Base-by-base conservation (phyloP, 2,888 invertebrate genomes). In the Agrenia bidenticulata region DNA sequence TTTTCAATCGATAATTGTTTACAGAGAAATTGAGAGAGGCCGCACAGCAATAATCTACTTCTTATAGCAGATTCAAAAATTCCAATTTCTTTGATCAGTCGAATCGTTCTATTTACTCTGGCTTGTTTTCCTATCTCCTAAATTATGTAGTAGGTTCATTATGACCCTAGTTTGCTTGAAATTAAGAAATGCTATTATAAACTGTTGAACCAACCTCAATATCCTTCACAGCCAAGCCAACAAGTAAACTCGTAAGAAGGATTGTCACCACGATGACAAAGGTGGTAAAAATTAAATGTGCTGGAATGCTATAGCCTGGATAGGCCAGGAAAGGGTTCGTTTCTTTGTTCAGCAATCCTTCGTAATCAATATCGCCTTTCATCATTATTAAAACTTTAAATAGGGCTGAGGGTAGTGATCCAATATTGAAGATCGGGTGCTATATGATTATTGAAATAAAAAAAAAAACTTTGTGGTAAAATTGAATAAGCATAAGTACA, bases 301-400 rank as follows among this genome's bases (percentile, higher is more conserved):
- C 63, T 9, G 69, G 67, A 42, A 72, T 56, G 17, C 61, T 19
- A 17, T 67, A 67, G 19, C 53, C 56, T n/a, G 53, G 53, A 17
- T 54, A 49, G 11, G 57, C 45, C 23, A 63, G 23, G 23, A 57
- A 61, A 2, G 59, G 60, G 24, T 67, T 56, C 2, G 19, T 17
- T 17, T 51, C 24, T 17, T 42, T 61, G n/a, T 63, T 39, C 41
- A 65, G 57, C 17, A 56, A 39, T 27, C 63, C 61, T 57, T 63
- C 62, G 27, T 65, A 72, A 39, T 72, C 69, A 5, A 64, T 27
- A 15, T 72, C 72, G 15, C 72, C 72, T 32, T 61, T 63, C 72
- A 72, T 72, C 64, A 72, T 67, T 5, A 72, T 50, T 19, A 72
- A 59, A 1, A 64, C 63, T 69, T 72, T 72, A 32, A 69, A 60